phyloP scores from a whole-genome alignment of 2,113 vertebrate genomes.

The Hemibagrus wyckioides region DNA sequence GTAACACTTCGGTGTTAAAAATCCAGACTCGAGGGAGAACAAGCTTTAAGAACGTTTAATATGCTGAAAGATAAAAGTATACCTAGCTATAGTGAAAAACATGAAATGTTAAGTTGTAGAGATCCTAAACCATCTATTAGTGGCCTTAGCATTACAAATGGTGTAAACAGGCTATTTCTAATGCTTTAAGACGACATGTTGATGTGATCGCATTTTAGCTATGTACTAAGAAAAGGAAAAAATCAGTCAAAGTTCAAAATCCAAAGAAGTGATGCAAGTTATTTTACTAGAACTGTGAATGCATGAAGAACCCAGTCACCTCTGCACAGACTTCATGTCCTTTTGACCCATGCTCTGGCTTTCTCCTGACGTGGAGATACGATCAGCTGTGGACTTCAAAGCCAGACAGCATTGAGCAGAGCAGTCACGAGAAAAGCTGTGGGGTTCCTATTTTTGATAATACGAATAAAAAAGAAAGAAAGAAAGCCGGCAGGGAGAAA shows the following conservation, averaged over 20 bases:
- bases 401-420: constrained; percentile 46
- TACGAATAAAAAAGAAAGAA: no score
- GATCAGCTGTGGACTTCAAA: constrained; percentile 37
- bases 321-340: constrained; percentile 26
- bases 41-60: neutral
- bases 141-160: neutral
- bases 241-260: neutral
- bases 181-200: neutral
- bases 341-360: constrained; percentile 33
- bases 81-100: neutral
- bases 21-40: neutral
- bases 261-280: neutral
- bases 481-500: constrained; percentile 30
- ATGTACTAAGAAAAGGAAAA: neutral
- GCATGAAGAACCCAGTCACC: constrained; percentile 44
- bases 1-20: neutral
- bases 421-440: constrained; percentile 51
- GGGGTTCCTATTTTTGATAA: constrained; percentile 49
- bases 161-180: neutral
- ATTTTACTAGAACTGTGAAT: constrained; percentile 1
- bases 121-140: neutral
- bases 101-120: neutral
- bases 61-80: neutral
- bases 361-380: constrained; percentile 26
- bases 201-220: neutral